Percentiles rank a stretch among this genome's conserved stretches.
Conservation (phyloP, 2,797 vertebrate species). For the Sebastes hopkinsi region DNA sequence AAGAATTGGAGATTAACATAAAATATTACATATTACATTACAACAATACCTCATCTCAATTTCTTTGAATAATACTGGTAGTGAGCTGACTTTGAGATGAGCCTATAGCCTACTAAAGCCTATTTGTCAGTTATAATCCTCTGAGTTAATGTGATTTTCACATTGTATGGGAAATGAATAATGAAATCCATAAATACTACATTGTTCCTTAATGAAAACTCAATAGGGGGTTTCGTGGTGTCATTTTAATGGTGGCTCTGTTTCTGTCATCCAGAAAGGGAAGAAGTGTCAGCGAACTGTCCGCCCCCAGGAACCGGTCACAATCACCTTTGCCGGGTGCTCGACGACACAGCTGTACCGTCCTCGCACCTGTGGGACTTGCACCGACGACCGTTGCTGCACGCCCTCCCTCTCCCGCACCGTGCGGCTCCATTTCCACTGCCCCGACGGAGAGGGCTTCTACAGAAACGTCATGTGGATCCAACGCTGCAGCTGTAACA, state of each 20-base stretch:
- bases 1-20: not conserved
- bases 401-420: slow-evolving; percentile 69
- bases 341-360: slow-evolving; percentile 62
- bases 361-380: slow-evolving; percentile 74
- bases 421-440: slow-evolving; percentile 75
- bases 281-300: slow-evolving; percentile 73
- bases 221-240: not conserved
- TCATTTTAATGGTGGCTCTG: not conserved
- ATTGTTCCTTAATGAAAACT: not conserved
- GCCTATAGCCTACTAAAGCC: not conserved
- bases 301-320: slow-evolving; percentile 52
- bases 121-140: not conserved
- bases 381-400: slow-evolving; percentile 74
- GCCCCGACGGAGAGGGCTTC: slow-evolving; percentile 70
- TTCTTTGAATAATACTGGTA: not conserved
- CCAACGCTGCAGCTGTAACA: slow-evolving; percentile 75
- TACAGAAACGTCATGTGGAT: slow-evolving; percentile 80
- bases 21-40: not conserved
- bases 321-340: slow-evolving; percentile 74
- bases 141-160: not conserved
- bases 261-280: slow-evolving; percentile 51
- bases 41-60: not conserved
- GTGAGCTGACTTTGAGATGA: not conserved
- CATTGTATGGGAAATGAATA: not conserved
- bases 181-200: not conserved